These are phyloP conservation scores for Drosophila dives DNA, from an alignment of 2,888 invertebrate genomes.

Conservation along the genomic window DNA sequence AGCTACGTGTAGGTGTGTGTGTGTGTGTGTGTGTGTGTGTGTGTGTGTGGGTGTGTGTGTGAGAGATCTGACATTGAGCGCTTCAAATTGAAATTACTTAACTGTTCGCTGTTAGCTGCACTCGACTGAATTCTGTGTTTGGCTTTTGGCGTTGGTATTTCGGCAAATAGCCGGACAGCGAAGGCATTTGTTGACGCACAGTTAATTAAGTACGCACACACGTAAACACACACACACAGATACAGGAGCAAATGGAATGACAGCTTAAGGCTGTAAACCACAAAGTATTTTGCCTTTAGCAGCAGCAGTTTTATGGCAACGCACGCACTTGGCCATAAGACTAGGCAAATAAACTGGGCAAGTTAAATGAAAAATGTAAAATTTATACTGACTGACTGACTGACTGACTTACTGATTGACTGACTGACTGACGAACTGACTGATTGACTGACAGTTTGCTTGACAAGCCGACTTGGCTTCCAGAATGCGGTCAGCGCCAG, in stretches of 20 bases:
- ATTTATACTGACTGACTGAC: constrained; percentile 26
- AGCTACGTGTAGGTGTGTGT: not conserved
- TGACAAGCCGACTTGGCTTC: constrained; percentile 2
- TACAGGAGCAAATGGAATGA: constrained; percentile 29
- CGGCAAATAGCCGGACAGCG: constrained; percentile 13
- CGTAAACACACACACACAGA: not conserved
- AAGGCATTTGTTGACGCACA: constrained; percentile 46
- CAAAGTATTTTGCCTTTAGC: constrained; percentile 26
- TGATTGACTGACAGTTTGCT: not conserved
- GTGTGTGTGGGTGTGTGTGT: constrained; percentile 18
- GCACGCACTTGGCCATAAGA: constrained; percentile 34
- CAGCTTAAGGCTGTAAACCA: constrained; percentile 33
- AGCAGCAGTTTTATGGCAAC: constrained; percentile 55
- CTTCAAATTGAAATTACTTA: constrained; percentile 66
- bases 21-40: constrained; percentile 8
- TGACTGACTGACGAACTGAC: not conserved
- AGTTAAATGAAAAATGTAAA: constrained; percentile 67
- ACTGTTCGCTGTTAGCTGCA: constrained; percentile 46
- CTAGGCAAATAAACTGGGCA: constrained; percentile 67
- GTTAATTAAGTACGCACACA: constrained; percentile 54
- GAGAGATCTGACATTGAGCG: constrained; percentile 48
- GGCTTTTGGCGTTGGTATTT: constrained; percentile 13
- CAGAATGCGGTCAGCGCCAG: constrained; percentile 23
- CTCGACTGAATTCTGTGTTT: constrained; percentile 37
- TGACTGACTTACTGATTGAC: not conserved